phyloP scores from a whole-genome alignment of 2,113 vertebrate species.

The Rostratula benghalensis region DNA sequence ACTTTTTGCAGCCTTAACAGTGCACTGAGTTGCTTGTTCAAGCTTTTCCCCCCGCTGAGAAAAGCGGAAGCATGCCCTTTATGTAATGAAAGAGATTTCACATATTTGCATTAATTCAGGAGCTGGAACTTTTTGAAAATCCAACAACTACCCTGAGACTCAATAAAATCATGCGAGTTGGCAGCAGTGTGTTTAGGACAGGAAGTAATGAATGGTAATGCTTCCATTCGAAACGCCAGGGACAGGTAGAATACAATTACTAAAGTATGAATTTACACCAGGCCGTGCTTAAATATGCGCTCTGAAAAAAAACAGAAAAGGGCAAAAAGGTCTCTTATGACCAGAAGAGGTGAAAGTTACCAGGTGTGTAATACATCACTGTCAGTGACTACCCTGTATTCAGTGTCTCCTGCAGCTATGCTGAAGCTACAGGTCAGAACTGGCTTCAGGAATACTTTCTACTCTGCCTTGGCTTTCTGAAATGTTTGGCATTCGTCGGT shows the following conservation, averaged over 20 bases:
- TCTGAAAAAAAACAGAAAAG: not conserved
- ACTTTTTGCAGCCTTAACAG: not conserved
- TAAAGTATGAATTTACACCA: not conserved
- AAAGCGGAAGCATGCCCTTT: not conserved
- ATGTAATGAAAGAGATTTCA: not conserved
- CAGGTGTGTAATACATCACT: not conserved
- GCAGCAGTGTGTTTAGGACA: conserved; percentile 12
- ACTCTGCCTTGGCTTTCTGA: not conserved
- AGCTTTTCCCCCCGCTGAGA: not conserved
- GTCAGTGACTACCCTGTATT: not conserved
- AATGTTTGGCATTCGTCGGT: not conserved
- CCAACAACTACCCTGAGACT: conserved; percentile 23
- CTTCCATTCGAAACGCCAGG: conserved; percentile 5
- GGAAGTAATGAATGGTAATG: conserved; percentile 29
- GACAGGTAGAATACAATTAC: not conserved
- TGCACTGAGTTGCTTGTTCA: not conserved
- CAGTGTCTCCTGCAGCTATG: not conserved
- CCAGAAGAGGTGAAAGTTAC: not conserved
- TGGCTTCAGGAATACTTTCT: not conserved
- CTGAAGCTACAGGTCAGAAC: conserved; percentile 7
- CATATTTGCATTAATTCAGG: conserved; percentile 39
- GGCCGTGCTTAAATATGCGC: not conserved
- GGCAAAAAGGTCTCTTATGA: not conserved
- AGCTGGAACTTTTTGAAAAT: conserved; percentile 37
- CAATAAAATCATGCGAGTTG: conserved; percentile 17